Evolutionary conservation across 2,113 vertebrate genomes (phyloP).

Genomic region (Brachyistius frenatus): DNA sequence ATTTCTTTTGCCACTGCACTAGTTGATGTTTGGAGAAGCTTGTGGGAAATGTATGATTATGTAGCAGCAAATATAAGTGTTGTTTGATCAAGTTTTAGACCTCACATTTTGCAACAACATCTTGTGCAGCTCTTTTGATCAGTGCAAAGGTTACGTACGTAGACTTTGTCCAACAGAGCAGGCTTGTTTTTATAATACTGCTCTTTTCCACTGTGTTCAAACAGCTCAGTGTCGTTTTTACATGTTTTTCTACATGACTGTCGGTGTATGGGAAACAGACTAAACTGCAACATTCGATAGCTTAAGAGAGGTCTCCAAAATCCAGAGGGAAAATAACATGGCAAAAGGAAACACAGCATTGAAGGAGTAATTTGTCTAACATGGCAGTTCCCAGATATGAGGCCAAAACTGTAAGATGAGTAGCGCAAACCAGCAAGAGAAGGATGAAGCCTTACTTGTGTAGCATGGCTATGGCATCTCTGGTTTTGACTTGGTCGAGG

Average conservation of each 20-base stretch:
- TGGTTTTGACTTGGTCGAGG: slow-evolving; percentile 97
- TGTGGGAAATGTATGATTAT: background rate
- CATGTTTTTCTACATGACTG: slow-evolving; percentile 2
- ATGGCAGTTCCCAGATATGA: slow-evolving; percentile 40
- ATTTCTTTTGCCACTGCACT: background rate
- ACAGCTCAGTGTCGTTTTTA: background rate
- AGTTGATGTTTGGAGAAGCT: background rate
- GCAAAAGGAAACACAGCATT: slow-evolving; percentile 29
- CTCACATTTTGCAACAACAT: background rate
- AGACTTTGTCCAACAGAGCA: background rate
- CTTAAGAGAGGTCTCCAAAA: slow-evolving; percentile 32
- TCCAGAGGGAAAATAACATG: slow-evolving; percentile 22
- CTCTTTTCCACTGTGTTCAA: background rate
- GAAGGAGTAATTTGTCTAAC: slow-evolving; percentile 46
- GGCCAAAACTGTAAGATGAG: slow-evolving; percentile 18
- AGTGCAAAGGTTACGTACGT: background rate
- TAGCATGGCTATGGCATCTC: slow-evolving; percentile 98
- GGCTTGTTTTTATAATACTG: slow-evolving; percentile 8
- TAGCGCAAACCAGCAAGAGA: background rate
- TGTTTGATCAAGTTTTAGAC: background rate
- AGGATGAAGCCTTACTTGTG: slow-evolving; percentile 91
- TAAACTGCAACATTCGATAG: slow-evolving; percentile 19
- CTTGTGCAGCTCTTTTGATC: background rate
- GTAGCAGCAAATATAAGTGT: background rate
- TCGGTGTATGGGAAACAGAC: slow-evolving; percentile 12